Base-by-base conservation (phyloP, 2,888 invertebrate species). In the Cataglyphis cursor region DNA sequence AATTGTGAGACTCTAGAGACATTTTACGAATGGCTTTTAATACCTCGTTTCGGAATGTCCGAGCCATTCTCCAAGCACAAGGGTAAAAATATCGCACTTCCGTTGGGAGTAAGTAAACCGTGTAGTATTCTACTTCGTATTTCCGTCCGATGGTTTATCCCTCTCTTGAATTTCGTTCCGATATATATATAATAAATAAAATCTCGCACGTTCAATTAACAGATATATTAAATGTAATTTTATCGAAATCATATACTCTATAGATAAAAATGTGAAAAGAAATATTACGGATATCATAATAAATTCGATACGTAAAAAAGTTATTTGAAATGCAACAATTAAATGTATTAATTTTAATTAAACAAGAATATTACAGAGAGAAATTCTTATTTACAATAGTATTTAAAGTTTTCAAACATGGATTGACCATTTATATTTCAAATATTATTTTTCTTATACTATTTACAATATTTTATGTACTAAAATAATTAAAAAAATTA, bases 21-120 rank as follows among this genome's bases (percentile, higher is more conserved):
- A 57, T 54, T 76, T 65, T 76, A 82, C 76, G 38, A 51, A 51
- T 3, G n/a, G 38, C 73, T 81, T 62, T 81, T 78, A 84, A 84
- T 84, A 73, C 59, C 76, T 68, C 70, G 59, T 82, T 73, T 72
- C 81, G 70, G 24, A 31, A 21, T 74, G 44, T 81, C 65, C 76
- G 1, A 73, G 61, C 51, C 57, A 75, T 84, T 72, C 72, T 72
- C 70, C 54, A 54, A n/a, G 24, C 48, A n/a, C n/a, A 5, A 66
- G 21, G 54, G n/a, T 28, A 59, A 84, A 57, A 48, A 82, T 59
- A 68, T n/a, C 70, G 48, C 21, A 38, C 24, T 41, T 68, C 65
- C 66, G 44, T 5, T 38, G 72, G 66, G 73, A 35, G 44, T 73
- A 57, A 74, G 44, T 44, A 35, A 38, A n/a, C 57, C 66, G 15